Conservation (phyloP, 2,113 vertebrate genomes). For the Catharus bicknelli region DNA sequence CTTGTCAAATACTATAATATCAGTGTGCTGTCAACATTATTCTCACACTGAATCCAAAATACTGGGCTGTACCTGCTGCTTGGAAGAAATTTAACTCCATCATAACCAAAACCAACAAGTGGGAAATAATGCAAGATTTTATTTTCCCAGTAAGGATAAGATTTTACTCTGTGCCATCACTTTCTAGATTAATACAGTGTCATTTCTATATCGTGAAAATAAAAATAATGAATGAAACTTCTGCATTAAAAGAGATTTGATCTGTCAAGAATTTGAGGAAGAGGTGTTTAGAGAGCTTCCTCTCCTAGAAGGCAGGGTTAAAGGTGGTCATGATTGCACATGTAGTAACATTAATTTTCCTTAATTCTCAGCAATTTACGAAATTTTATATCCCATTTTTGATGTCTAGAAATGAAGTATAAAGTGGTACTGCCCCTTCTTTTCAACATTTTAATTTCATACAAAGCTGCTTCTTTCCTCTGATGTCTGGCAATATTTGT, state of each 20-base stretch:
- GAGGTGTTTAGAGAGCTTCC: background rate
- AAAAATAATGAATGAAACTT: background rate
- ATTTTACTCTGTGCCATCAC: background rate
- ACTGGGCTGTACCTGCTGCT: background rate
- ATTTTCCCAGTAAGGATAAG: background rate
- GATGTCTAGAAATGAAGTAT: background rate
- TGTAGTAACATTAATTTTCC: background rate
- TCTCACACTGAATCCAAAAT: background rate
- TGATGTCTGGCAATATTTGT: background rate
- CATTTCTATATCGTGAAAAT: background rate
- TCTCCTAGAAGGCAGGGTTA: background rate
- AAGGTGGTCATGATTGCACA: background rate
- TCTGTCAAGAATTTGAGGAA: background rate
- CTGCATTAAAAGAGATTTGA: background rate
- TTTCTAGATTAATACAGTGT: background rate
- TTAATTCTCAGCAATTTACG: background rate
- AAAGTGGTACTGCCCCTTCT: accelerated
- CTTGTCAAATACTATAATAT: background rate
- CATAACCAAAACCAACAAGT: background rate
- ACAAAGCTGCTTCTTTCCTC: background rate
- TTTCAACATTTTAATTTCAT: background rate
- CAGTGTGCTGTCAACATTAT: background rate
- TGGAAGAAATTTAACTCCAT: background rate
- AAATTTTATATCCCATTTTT: background rate
- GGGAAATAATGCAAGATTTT: background rate